Evolutionary conservation across 2,888 invertebrate genomes (phyloP).

Genomic region (Apodemia hepburni): DNA sequence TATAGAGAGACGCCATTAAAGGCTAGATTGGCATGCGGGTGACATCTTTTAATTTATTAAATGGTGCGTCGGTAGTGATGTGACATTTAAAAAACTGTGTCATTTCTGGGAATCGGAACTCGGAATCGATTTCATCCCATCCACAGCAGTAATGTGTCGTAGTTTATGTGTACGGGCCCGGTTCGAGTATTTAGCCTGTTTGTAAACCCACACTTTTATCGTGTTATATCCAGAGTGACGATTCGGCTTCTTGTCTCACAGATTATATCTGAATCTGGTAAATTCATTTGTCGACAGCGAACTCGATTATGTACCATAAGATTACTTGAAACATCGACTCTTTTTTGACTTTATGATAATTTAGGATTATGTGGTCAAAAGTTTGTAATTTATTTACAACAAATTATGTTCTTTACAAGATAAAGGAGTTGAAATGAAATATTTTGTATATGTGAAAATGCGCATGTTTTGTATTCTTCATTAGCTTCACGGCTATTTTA

Average conservation of each 20-base stretch:
- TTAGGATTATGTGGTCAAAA: not conserved
- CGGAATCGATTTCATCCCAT: constrained; percentile 76
- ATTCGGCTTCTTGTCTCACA: constrained; percentile 63
- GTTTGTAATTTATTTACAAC: constrained; percentile 1
- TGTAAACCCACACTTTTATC: constrained; percentile 61
- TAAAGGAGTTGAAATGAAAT: not conserved
- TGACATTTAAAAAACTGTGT: constrained; percentile 78
- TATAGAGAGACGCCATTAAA: constrained; percentile 55
- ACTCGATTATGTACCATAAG: constrained; percentile 61
- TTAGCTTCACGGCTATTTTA: too few relatives aligned
- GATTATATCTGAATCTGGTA: constrained; percentile 73
- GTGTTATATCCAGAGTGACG: constrained; percentile 53
- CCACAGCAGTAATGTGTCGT: constrained; percentile 71
- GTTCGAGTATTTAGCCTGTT: constrained; percentile 46
- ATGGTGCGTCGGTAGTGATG: constrained; percentile 76
- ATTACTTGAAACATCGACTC: constrained; percentile 65
- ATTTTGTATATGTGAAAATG: not conserved
- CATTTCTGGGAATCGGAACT: constrained; percentile 77
- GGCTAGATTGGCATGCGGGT: constrained; percentile 64
- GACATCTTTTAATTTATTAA: constrained; percentile 70
- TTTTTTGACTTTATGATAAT: constrained; percentile 29
- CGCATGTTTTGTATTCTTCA: too few relatives aligned
- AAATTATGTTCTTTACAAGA: not conserved
- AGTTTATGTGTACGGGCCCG: constrained; percentile 57
- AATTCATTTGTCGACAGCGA: constrained; percentile 56